A percentile compares a stretch with the other conserved stretches of the same genome.
Evolutionary conservation across 2,888 invertebrate genomes (phyloP).

Genomic region (Eristalinus sepulchralis): DNA sequence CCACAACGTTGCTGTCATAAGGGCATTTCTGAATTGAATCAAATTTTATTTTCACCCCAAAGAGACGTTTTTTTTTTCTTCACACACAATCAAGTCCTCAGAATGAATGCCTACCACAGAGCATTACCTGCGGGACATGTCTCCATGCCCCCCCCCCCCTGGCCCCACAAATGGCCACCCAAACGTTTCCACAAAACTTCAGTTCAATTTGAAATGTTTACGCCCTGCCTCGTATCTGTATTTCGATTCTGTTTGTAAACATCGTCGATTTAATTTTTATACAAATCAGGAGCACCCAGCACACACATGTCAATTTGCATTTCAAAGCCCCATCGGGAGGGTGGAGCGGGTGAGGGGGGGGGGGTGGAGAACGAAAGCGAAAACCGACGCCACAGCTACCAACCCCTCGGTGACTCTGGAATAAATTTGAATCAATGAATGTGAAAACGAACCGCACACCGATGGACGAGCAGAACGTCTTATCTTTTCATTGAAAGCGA

Average conservation of each 20-base stretch:
- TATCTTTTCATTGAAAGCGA: slow-evolving; percentile 35
- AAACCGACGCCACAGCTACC: slow-evolving; percentile 6
- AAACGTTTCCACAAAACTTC: background rate
- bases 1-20: background rate
- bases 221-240: slow-evolving; percentile 8
- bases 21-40: background rate
- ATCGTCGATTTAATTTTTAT: slow-evolving; percentile 28
- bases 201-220: slow-evolving; percentile 37
- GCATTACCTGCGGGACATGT: too few species aligned
- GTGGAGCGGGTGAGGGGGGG: background rate
- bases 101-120: too few species aligned
- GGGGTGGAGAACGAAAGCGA: background rate
- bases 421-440: slow-evolving; percentile 65
- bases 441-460: slow-evolving; percentile 14
- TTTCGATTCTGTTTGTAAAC: slow-evolving; percentile 7
- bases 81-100: background rate
- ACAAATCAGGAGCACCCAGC: slow-evolving; percentile 34
- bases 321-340: background rate
- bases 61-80: background rate
- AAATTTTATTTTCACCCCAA: too few species aligned
- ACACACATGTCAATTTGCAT: slow-evolving; percentile 41
- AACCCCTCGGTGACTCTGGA: slow-evolving; percentile 44
- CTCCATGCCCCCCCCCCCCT: background rate
- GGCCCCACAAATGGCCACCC: background rate
- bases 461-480: slow-evolving; percentile 1